A percentile compares a stretch with the other conserved stretches of the same genome.
Evolutionary conservation across 2,113 vertebrate species (phyloP).

Genomic region (Salvelinus sp.): DNA sequence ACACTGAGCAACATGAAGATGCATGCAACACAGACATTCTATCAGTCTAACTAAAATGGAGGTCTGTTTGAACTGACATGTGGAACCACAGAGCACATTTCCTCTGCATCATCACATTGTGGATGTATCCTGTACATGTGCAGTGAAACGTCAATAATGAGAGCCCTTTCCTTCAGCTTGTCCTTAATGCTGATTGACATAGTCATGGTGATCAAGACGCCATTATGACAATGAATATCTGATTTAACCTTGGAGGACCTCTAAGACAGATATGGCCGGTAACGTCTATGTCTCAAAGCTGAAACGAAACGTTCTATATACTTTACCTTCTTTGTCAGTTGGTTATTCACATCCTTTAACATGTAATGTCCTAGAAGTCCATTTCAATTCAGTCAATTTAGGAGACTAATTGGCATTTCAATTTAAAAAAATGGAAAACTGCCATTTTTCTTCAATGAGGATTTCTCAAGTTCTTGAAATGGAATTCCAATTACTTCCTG

Average conservation of each 20-base stretch:
- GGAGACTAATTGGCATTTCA: too few relatives aligned
- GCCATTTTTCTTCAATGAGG: too few relatives aligned
- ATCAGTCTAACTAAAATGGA: background rate
- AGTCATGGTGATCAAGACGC: conserved; percentile 1
- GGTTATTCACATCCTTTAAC: too few relatives aligned
- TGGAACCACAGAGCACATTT: background rate
- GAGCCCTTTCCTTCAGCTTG: background rate
- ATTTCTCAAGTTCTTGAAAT: too few relatives aligned
- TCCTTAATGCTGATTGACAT: conserved; percentile 16
- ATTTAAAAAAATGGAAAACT: too few relatives aligned
- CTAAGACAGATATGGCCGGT: background rate
- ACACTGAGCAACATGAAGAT: conserved; percentile 15
- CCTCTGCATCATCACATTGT: background rate
- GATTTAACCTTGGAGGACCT: conserved; percentile 3
- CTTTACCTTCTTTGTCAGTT: too few relatives aligned
- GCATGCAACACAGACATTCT: background rate
- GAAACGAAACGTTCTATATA: too few relatives aligned
- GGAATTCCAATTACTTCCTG: too few relatives aligned
- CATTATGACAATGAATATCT: conserved; percentile 10
- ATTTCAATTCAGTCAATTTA: too few relatives aligned
- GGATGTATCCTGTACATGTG: background rate
- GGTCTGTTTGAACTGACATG: background rate
- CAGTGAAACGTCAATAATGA: background rate
- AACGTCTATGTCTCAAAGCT: background rate
- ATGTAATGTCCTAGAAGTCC: too few relatives aligned